Evolutionary conservation across 2,113 vertebrate species (phyloP).

Genomic region (Rafetus swinhoei): DNA sequence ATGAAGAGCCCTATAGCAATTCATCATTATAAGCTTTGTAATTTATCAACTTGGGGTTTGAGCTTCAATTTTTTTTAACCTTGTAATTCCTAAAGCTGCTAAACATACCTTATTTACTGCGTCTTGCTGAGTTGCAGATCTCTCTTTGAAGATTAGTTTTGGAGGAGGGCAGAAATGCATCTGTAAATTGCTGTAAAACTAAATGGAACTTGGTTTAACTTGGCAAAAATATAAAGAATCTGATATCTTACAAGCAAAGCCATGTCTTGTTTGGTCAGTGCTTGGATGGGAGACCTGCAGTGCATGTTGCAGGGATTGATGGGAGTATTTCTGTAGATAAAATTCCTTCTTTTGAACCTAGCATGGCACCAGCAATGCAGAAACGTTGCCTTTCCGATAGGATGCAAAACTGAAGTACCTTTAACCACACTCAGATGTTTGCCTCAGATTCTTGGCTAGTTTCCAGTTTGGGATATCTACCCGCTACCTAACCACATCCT

Average conservation of each 20-base stretch:
- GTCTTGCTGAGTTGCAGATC: neutral
- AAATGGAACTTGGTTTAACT: neutral
- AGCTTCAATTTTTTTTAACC: neutral
- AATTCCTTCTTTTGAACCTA: neutral
- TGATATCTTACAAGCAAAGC: neutral
- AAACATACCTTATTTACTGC: rapidly evolving
- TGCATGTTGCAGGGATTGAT: neutral
- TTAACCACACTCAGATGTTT: neutral
- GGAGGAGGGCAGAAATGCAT: neutral
- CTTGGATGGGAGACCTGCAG: neutral
- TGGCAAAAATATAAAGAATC: neutral
- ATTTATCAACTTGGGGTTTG: neutral
- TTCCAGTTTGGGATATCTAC: neutral
- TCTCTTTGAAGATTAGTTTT: neutral
- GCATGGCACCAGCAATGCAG: neutral
- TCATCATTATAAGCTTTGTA: slow-evolving; percentile 9
- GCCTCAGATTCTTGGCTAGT: neutral
- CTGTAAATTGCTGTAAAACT: neutral
- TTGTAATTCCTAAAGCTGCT: neutral
- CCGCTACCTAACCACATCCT: neutral
- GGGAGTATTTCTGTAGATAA: neutral
- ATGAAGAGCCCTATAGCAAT: neutral
- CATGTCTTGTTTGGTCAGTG: neutral
- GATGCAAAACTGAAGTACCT: neutral
- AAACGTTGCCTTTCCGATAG: neutral